Percentiles rank a stretch among this genome's conserved stretches.
Conservation (phyloP, 2,888 invertebrate species). For the Polymixis lichenea region DNA sequence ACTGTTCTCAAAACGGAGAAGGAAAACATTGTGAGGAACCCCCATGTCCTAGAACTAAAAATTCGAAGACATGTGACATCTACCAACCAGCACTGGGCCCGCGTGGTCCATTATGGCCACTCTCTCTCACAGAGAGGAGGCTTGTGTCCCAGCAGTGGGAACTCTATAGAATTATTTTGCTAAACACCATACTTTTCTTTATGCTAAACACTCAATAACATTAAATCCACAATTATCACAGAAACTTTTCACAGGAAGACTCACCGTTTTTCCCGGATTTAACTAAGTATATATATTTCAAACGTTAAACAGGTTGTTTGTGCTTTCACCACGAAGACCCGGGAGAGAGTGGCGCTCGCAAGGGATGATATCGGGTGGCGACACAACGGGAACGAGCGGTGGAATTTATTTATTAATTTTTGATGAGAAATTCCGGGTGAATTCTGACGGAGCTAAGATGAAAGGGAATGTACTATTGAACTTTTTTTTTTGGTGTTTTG, state of each 20-base stretch:
- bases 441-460: slow-evolving; percentile 14
- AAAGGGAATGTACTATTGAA: slow-evolving; percentile 19
- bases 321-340: slow-evolving; percentile 43
- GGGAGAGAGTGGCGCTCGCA: slow-evolving; percentile 62
- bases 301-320: slow-evolving; percentile 44
- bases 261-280: slow-evolving; percentile 35
- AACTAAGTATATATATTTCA: slow-evolving; percentile 4
- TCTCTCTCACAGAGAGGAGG: no score
- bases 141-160: no score
- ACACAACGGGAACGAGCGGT: slow-evolving; percentile 57
- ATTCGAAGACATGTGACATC: no score
- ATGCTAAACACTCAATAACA: no score
- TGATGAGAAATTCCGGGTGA: slow-evolving; percentile 21
- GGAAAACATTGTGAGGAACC: no score
- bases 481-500: no score
- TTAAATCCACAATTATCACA: not conserved
- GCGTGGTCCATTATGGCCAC: no score
- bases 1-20: no score
- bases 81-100: no score
- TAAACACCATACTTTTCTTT: no score
- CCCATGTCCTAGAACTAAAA: no score
- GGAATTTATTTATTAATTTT: slow-evolving; percentile 40
- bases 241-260: slow-evolving; percentile 10
- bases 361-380: slow-evolving; percentile 60
- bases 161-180: no score